phyloP scores from a whole-genome alignment of 2,797 vertebrate genomes.

The Amblyraja radiata region DNA sequence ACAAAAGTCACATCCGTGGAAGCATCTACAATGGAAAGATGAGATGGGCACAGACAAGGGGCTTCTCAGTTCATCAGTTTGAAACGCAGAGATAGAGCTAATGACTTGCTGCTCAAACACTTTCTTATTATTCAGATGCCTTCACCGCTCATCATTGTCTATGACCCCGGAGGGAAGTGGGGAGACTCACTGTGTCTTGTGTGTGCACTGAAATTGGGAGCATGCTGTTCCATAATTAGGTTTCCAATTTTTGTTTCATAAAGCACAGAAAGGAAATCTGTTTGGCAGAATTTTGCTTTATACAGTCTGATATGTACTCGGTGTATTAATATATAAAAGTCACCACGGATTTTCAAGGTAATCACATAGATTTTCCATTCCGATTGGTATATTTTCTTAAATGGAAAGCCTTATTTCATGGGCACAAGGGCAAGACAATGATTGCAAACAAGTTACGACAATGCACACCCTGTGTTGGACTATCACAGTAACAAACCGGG shows the following conservation, averaged over 20 bases:
- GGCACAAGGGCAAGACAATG: too few species aligned
- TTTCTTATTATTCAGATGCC: slow-evolving; percentile 25
- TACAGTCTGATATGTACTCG: too few species aligned
- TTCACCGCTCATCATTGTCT: slow-evolving; percentile 7
- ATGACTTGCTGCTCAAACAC: slow-evolving; percentile 3
- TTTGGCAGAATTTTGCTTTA: background rate
- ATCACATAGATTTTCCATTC: background rate
- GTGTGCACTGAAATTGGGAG: background rate
- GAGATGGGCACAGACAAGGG: too few species aligned
- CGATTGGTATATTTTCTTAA: background rate
- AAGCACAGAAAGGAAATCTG: background rate
- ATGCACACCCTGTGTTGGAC: too few species aligned
- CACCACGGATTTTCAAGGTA: background rate
- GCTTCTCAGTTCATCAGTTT: background rate
- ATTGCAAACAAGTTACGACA: background rate
- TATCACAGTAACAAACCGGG: background rate
- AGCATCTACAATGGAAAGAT: background rate
- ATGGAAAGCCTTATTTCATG: background rate
- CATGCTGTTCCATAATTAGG: slow-evolving; percentile 24
- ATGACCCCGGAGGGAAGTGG: background rate
- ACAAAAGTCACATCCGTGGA: background rate
- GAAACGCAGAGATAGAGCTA: background rate
- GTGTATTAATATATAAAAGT: background rate
- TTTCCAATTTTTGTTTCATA: background rate
- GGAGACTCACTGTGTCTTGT: background rate